Evolutionary conservation across 2,888 invertebrate genomes (phyloP).

Genomic region (Exocentrus adspersus): DNA sequence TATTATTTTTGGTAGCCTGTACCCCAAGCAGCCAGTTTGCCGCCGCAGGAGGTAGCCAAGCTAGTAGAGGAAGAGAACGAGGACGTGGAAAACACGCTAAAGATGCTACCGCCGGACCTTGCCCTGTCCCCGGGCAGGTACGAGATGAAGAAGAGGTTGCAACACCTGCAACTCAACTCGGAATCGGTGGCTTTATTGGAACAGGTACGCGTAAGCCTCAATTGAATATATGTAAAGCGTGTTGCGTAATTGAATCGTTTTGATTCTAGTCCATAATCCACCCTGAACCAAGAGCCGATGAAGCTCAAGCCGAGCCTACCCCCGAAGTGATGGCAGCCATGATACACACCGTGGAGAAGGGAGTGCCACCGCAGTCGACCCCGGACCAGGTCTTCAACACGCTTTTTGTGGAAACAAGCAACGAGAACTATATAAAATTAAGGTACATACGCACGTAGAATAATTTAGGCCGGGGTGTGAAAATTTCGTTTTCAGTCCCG

Average conservation of each 20-base stretch:
- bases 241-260: too few species aligned
- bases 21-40: conserved; percentile 36
- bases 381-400: conserved; percentile 56
- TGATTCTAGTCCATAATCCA: conserved; percentile 51
- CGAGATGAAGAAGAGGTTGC: conserved; percentile 52
- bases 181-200: conserved; percentile 54
- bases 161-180: conserved; percentile 51
- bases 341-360: conserved; percentile 59
- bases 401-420: conserved; percentile 50
- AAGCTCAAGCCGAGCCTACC: conserved; percentile 53
- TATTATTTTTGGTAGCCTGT: conserved; percentile 16
- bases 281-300: conserved; percentile 53
- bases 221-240: too few species aligned
- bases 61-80: conserved; percentile 57
- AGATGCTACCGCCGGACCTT: conserved; percentile 56
- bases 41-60: conserved; percentile 50
- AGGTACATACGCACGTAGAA: conserved; percentile 37
- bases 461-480: too few species aligned
- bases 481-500: conserved; percentile 55
- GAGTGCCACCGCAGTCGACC: conserved; percentile 53
- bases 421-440: conserved; percentile 43
- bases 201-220: too few species aligned
- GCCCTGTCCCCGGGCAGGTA: conserved; percentile 50
- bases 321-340: conserved; percentile 59
- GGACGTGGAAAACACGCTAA: conserved; percentile 56